phyloP scores from a whole-genome alignment of 2,888 invertebrate species.

The Acanthococcus lagerstroemiae region DNA sequence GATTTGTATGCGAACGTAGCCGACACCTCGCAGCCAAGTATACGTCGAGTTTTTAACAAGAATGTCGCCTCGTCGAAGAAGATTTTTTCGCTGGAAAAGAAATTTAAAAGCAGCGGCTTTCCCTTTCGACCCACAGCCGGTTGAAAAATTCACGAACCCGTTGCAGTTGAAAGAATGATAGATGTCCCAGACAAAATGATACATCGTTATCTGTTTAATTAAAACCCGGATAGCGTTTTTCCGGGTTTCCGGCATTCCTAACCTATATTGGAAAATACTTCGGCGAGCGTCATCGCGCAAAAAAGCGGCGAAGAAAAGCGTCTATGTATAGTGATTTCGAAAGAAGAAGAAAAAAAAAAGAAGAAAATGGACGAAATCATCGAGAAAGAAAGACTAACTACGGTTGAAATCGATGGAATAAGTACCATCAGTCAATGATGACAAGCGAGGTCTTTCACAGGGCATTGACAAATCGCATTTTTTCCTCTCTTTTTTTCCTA shows the following conservation, averaged over 20 bases:
- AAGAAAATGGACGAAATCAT: not conserved
- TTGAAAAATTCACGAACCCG: not conserved
- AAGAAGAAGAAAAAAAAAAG: not conserved
- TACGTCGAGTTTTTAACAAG: no score
- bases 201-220: not conserved
- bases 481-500: constrained; percentile 7
- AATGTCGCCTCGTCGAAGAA: no score
- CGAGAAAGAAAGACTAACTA: not conserved
- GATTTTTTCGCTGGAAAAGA: not conserved
- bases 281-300: no score
- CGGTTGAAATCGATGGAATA: constrained; percentile 18
- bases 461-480: constrained; percentile 24
- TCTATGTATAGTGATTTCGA: no score
- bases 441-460: constrained; percentile 23
- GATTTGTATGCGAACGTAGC: no score
- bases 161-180: not conserved
- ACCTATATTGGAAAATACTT: not conserved
- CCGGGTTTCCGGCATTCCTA: not conserved
- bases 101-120: no score
- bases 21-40: no score
- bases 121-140: no score
- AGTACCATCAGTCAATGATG: constrained; percentile 29
- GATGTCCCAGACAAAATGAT: not conserved
- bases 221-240: not conserved
- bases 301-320: no score